Evolutionary conservation across 1,140 invertebrate genomes (phyloP).

Genomic region (Oryzaephilus surinamensis): DNA sequence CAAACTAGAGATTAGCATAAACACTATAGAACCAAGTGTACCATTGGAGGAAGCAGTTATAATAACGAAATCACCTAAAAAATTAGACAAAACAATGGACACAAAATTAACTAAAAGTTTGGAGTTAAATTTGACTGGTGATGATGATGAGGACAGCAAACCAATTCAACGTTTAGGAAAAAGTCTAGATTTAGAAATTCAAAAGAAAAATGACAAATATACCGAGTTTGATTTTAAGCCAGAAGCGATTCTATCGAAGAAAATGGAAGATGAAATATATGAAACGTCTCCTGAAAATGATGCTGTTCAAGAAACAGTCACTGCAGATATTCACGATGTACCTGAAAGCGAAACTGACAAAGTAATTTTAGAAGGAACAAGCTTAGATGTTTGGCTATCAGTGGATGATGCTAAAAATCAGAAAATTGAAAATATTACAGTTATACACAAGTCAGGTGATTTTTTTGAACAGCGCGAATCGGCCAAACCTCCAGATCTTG

Average conservation of each 20-base stretch:
- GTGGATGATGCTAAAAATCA: constrained; percentile 27
- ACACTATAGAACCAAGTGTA: constrained; percentile 32
- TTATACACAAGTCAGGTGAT: constrained; percentile 33
- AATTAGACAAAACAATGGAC: constrained; percentile 50
- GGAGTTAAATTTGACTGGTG: constrained; percentile 37
- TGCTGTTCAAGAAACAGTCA: constrained; percentile 39
- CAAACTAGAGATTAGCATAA: constrained; percentile 36
- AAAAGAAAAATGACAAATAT: constrained; percentile 17
- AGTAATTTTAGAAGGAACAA: constrained; percentile 36
- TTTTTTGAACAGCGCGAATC: constrained; percentile 32
- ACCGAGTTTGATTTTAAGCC: constrained; percentile 45
- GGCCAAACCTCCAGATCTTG: constrained; percentile 28
- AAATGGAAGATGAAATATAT: constrained; percentile 10
- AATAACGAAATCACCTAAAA: constrained; percentile 57
- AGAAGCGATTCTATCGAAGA: constrained; percentile 42
- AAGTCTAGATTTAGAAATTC: constrained; percentile 32
- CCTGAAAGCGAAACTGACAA: constrained; percentile 26
- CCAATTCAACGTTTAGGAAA: constrained; percentile 31
- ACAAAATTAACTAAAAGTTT: constrained; percentile 57
- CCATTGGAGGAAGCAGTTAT: constrained; percentile 39
- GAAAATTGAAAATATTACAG: constrained; percentile 35
- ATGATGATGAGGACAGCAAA: constrained; percentile 17
- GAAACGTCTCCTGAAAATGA: constrained; percentile 22
- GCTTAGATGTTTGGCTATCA: constrained; percentile 38
- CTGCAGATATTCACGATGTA: constrained; percentile 29